Evolutionary conservation across 35 echinoderm and acorn worm genomes (phyloP), one percentile per base, ranked within the genome.

Genomic region (Ptychodera flava): DNA sequence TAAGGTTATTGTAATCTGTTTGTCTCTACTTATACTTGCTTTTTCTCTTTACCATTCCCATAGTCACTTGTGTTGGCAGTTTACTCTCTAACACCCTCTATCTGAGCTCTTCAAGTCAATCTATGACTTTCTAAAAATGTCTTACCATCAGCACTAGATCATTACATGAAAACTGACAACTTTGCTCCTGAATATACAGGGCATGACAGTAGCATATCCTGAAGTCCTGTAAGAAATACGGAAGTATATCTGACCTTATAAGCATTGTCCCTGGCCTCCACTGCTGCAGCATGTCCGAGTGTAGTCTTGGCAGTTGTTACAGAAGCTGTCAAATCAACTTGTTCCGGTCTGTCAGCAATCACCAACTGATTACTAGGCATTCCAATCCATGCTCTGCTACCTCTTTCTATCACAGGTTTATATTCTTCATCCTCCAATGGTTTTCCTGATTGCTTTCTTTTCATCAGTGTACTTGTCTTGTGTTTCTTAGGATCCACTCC

Each of bases 401-500:
- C 95, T 33, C 95, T 80, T 64, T 97, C 86, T 29, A 97, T 97
- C 36, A 97, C 80, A 0, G 95, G 95, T 32, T 88, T 87, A 37
- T 93, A 91, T 30, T 97, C 95, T 28, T 92, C 91, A 75, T 91
- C 91, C 34, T 93, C 90, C 35, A 97, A 84, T 14, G 95, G 83
- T 28, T 91, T 93, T 22, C 92, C 95, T 31, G 95, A 92, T 86
- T 91, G 86, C 80, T 97, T 97, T 33, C 95, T 89, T 16, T 92
- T 77, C 14, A 97, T 86, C 28, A 97, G 88, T 75, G 95, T 87
- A 78, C 95, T 97, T 35, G 95, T 97, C 37, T 93, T 93, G 32
- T 93, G 78, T 34, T 93, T 93, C 81, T 97, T 93, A 15, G 92
- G 87, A 38, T 93, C 95, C 15, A 94, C 92, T 30, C 95, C 95